A percentile compares a stretch with the other conserved stretches of the same genome.
Conservation (phyloP, 2,113 vertebrate genomes). For the Ornithorhynchus anatinus region DNA sequence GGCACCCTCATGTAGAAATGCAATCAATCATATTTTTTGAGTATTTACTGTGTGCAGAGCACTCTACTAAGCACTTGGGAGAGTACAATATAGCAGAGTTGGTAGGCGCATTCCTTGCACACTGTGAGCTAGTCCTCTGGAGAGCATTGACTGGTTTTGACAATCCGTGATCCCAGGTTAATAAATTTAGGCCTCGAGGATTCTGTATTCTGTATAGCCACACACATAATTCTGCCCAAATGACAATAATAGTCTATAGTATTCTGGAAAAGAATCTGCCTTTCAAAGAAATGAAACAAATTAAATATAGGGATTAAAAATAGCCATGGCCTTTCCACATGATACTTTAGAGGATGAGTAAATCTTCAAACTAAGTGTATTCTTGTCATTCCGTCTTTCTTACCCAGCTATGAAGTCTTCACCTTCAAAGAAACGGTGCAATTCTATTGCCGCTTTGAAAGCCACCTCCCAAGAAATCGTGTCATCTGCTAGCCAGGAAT, state of each 20-base stretch:
- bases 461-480: constrained; percentile 92
- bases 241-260: neutral
- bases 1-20: too few relatives aligned
- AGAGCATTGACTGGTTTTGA: constrained; percentile 18
- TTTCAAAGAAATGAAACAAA: too few relatives aligned
- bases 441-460: constrained; percentile 90
- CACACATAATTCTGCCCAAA: neutral
- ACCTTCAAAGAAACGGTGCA: constrained; percentile 89
- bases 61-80: too few relatives aligned
- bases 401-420: constrained; percentile 86
- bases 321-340: too few relatives aligned
- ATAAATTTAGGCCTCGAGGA: constrained; percentile 46
- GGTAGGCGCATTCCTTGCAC: too few relatives aligned
- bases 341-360: neutral
- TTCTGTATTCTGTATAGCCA: constrained; percentile 1
- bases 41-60: too few relatives aligned
- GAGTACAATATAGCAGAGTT: too few relatives aligned
- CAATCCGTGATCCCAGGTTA: constrained; percentile 23
- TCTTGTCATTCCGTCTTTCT: constrained; percentile 38
- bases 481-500: constrained; percentile 79
- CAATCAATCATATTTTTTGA: too few relatives aligned
- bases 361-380: neutral
- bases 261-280: too few relatives aligned
- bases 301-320: too few relatives aligned
- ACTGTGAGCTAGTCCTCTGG: too few relatives aligned